Conservation (phyloP, 2,113 vertebrate species). For the Naja naja region DNA sequence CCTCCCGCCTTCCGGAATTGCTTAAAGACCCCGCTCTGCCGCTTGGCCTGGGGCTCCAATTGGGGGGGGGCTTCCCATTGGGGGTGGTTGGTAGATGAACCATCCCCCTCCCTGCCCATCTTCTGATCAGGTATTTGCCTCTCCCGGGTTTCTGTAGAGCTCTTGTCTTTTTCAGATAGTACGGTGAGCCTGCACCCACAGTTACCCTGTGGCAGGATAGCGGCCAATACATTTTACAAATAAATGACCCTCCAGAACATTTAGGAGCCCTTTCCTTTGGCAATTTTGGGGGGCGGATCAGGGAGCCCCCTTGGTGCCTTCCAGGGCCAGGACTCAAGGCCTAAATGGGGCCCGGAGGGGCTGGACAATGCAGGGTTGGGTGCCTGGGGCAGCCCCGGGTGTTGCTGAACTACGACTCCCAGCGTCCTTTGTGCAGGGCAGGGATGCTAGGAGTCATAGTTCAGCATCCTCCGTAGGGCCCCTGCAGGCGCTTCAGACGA, state of each 20-base stretch:
- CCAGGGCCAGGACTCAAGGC: neutral
- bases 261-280: neutral
- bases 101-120: neutral
- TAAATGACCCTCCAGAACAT: neutral
- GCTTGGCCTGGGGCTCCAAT: neutral
- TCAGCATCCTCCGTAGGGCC: neutral
- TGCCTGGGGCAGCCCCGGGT: fast-evolving
- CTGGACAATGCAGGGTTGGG: fast-evolving
- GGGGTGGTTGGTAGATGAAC: neutral
- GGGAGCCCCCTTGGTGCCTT: neutral
- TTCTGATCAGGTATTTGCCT: neutral
- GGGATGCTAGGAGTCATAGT: neutral
- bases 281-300: neutral
- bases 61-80: no score
- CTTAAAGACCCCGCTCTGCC: neutral
- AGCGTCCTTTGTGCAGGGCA: neutral
- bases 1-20: neutral
- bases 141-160: neutral
- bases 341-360: neutral
- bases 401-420: neutral
- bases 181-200: neutral
- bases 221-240: neutral
- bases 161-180: neutral
- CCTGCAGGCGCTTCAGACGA: neutral
- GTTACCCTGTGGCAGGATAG: neutral